A percentile compares a stretch with the other conserved stretches of the same genome.
Evolutionary conservation across 2,113 vertebrate genomes (phyloP).

Genomic region (Panthera uncia): DNA sequence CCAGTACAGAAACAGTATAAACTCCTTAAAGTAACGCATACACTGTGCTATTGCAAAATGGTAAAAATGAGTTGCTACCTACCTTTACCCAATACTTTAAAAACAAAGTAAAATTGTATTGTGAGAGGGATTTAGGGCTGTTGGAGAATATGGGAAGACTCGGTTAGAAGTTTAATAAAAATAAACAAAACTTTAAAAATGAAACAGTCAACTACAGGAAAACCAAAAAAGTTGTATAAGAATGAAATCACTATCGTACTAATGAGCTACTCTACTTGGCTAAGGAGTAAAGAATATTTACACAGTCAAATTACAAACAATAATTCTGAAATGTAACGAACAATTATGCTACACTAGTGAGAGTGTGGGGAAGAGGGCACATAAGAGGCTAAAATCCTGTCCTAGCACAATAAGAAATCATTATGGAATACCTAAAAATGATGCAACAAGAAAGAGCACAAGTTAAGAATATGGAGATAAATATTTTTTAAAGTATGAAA

Average conservation of each 20-base stretch:
- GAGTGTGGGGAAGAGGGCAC: neutral
- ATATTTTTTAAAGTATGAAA: neutral
- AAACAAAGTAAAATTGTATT: conserved; percentile 8
- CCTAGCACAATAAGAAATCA: neutral
- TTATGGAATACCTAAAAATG: conserved; percentile 4
- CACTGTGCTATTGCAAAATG: neutral
- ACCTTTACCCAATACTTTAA: conserved; percentile 4
- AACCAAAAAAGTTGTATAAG: neutral
- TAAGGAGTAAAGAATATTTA: neutral
- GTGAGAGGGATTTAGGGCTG: neutral
- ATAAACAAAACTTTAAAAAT: neutral
- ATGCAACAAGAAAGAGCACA: neutral
- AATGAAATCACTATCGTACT: neutral
- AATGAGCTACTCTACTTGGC: neutral
- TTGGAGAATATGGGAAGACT: neutral
- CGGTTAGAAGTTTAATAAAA: neutral
- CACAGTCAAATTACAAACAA: neutral
- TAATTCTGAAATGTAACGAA: neutral
- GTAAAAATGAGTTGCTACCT: neutral
- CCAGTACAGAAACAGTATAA: neutral
- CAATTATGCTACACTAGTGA: neutral
- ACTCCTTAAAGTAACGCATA: neutral
- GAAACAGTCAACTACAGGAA: neutral
- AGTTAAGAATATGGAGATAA: neutral
- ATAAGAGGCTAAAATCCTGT: neutral